Percentiles rank a stretch among this genome's conserved stretches.
These are phyloP conservation scores for Xiphorhynchus erythropygius DNA, from an alignment of 2,797 vertebrate species.

Conservation along the genomic window DNA sequence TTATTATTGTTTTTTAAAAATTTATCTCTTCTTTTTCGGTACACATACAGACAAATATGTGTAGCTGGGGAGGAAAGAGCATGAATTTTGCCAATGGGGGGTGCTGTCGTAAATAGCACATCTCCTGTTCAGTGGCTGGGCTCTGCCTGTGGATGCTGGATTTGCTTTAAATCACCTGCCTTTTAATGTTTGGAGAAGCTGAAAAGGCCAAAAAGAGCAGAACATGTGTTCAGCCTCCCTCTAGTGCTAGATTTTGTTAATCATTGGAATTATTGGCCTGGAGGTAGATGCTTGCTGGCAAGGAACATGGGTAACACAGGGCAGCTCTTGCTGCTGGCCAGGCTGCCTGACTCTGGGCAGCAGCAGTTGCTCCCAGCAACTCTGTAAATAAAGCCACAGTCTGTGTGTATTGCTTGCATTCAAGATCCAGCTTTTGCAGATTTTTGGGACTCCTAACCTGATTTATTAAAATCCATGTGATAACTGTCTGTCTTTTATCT, in stretches of 20 bases:
- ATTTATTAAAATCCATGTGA: constrained; percentile 7
- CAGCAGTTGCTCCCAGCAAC: not conserved
- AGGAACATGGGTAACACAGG: not conserved
- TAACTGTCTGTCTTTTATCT: constrained; percentile 40
- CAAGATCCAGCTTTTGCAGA: not conserved
- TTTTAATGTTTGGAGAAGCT: not conserved
- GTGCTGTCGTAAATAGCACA: not conserved
- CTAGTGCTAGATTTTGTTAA: constrained; percentile 65
- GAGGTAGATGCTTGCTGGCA: not conserved
- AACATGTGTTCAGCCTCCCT: not conserved
- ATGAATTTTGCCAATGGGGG: not conserved
- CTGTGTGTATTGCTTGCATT: not conserved
- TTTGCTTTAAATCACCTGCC: not conserved
- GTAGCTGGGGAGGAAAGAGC: not conserved
- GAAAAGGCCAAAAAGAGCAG: not conserved
- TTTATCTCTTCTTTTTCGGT: not conserved
- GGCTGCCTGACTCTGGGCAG: not conserved
- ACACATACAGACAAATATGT: not conserved
- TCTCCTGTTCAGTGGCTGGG: not conserved
- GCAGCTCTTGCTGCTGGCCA: not conserved
- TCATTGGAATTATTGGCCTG: not conserved
- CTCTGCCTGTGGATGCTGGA: not conserved
- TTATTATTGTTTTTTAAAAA: not conserved
- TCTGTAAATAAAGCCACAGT: not conserved
- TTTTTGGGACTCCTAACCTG: not conserved